Evolutionary conservation across 2,797 vertebrate species (phyloP), one percentile per base, ranked within the genome.

Genomic region (Poeciliopsis turneri): DNA sequence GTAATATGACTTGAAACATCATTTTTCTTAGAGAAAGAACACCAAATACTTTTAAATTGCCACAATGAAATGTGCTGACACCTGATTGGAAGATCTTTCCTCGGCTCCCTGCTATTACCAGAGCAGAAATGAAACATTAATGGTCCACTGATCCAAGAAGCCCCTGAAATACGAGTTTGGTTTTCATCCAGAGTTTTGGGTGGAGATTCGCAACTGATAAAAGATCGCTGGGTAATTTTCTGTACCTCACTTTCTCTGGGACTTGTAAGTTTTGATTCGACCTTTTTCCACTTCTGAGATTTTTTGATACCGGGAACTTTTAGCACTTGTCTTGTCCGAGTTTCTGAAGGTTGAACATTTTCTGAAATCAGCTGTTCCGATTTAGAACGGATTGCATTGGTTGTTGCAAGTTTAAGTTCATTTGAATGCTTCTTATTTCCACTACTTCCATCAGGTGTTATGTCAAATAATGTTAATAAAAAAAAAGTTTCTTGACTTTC

Each of bases 61-160:
- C 16, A 23, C 25, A 10, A 68, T 6, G 9, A 68, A 68, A 68
- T 68, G 36, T 68, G 36, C 55, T 59, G 55, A 28, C n/a, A 30
- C n/a, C 55, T 59, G 55, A 28, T 39, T 68, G 64, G 20, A 23
- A 12, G 64, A 36, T 68, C 36, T 41, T 39, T 41, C 20, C 64
- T 41, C 25, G 64, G 33, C 64, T 33, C 64, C 23, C 64, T 9
- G 11, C 64, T 41, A 39, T 41, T 41, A 25, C 9, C 20, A 25
- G 64, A 68, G 36, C 64, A 23, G 36, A 68, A 68, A 68, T 68
- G 18, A 68, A 68, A 68, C 64, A 41, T 41, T 41, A 68, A 68
- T 68, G 36, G 18, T 41, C 25, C 64, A 41, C 64, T 41, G 20
- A 25, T 68, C 64, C 64, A 68, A 68, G 64, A 39, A 68, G 64